Evolutionary conservation across 2,113 vertebrate genomes (phyloP).

Genomic region (Anhinga anhinga): DNA sequence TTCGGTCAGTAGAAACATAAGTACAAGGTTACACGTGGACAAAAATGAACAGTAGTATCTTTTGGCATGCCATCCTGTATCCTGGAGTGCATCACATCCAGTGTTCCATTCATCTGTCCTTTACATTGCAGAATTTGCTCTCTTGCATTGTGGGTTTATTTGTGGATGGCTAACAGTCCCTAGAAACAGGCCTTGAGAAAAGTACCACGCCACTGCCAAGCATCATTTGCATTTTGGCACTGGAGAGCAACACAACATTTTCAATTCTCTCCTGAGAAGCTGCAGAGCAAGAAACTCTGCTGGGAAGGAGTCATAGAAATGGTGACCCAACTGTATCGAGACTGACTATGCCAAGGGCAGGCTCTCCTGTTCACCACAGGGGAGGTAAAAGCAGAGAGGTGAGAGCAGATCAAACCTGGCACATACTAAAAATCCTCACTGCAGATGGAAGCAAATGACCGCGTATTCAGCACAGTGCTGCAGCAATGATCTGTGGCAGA

Average conservation of each 20-base stretch:
- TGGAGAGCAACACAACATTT: background rate
- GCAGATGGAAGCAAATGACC: background rate
- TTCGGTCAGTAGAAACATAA: background rate
- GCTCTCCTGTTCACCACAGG: background rate
- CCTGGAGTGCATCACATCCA: background rate
- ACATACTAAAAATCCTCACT: background rate
- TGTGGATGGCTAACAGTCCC: background rate
- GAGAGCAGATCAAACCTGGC: background rate
- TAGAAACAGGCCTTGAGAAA: background rate
- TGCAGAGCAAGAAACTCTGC: constrained; percentile 8
- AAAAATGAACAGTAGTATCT: background rate
- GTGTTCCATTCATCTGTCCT: background rate
- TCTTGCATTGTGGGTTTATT: background rate
- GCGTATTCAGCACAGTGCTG: background rate
- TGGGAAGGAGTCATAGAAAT: background rate
- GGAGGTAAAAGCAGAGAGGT: background rate
- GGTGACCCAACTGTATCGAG: background rate
- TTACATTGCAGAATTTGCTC: background rate
- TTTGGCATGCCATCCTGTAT: background rate
- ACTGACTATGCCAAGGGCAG: background rate
- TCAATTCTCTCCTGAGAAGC: background rate
- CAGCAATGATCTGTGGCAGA: background rate
- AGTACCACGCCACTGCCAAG: background rate
- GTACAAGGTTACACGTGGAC: background rate
- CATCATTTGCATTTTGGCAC: constrained; percentile 45